Evolutionary conservation across 2,797 vertebrate genomes (phyloP), one percentile per base, ranked within the genome.

Genomic region (Amblyopsis hoosieri): DNA sequence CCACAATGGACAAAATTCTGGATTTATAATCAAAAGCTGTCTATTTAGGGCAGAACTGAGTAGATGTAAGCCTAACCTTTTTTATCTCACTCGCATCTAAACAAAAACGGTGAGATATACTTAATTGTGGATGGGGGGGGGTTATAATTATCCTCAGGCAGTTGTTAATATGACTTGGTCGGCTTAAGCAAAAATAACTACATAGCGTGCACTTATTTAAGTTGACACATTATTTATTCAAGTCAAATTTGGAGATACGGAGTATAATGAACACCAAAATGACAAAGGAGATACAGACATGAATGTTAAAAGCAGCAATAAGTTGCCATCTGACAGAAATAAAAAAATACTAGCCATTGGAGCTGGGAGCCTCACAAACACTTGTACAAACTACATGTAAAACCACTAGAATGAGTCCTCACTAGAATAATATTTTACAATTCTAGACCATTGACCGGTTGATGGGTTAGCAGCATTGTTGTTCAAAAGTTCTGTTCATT

Each of bases 21-120:
- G 78, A 76, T 81, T 89, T 81, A 86, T 86, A 91, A 91, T 90
- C 86, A 88, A 90, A 91, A 88, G 87, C 87, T 87, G 86, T 90
- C 87, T 88, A 86, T 90, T 78, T 90, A 85, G 82, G 87, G 85
- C 84, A 88, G 81, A 90, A 90, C 81, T 81, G 78, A 87, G 79
- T 76, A 86, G 83, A 74, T 72, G 87, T 85, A 85, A 90, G 88
- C 78, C 82, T 88, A 86, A 91, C 85, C 90, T 93, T 89, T 91
- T 90, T 83, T 90, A 82, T 85, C 80, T 90, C 81, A 84, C 81
- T 87, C 58, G 72, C 88, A 85, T 86, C 84, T 80, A 69, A 77
- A 82, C 81, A 72, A 52, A 72, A 76, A 84, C 80, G 87, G 66
- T 59, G 74, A 86, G 84, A 79, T 80, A 84, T 87, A 90, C 89